These are phyloP conservation scores for Limnothrissa miodon DNA, from an alignment of 2,113 vertebrate species.

Conservation along the genomic window DNA sequence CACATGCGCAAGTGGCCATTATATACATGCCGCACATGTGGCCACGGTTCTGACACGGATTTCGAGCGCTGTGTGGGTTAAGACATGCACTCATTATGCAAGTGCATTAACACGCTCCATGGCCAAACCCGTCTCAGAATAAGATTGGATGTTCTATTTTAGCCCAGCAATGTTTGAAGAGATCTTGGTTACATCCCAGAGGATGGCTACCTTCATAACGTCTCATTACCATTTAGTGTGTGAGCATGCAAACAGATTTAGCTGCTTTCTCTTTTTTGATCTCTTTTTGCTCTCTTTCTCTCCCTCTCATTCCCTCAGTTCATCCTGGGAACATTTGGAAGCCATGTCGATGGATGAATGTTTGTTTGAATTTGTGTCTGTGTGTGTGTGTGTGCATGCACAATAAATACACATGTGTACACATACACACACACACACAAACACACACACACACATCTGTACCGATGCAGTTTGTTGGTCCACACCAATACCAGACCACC, in stretches of 20 bases:
- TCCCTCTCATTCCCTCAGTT: background rate
- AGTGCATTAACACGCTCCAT: background rate
- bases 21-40: background rate
- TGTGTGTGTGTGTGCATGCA: background rate
- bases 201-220: background rate
- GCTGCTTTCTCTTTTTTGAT: background rate
- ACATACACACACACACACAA: background rate
- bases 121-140: background rate
- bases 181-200: slow-evolving; percentile 13
- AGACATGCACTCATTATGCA: slow-evolving; percentile 14
- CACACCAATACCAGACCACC: slow-evolving; percentile 26
- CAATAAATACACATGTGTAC: background rate
- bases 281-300: too few relatives aligned
- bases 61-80: background rate
- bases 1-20: background rate
- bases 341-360: background rate
- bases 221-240: slow-evolving; percentile 12
- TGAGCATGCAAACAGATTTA: slow-evolving; percentile 5
- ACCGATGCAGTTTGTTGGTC: background rate
- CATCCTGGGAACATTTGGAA: background rate
- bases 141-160: slow-evolving; percentile 23
- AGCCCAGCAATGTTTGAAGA: slow-evolving; percentile 18
- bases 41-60: background rate
- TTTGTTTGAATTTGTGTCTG: background rate
- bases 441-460: background rate